A percentile compares a stretch with the other conserved stretches of the same genome.
Conservation (phyloP, 30 jellyfish, hydroid and myxozoan genomes). For the Rhopilema esculentum region DNA sequence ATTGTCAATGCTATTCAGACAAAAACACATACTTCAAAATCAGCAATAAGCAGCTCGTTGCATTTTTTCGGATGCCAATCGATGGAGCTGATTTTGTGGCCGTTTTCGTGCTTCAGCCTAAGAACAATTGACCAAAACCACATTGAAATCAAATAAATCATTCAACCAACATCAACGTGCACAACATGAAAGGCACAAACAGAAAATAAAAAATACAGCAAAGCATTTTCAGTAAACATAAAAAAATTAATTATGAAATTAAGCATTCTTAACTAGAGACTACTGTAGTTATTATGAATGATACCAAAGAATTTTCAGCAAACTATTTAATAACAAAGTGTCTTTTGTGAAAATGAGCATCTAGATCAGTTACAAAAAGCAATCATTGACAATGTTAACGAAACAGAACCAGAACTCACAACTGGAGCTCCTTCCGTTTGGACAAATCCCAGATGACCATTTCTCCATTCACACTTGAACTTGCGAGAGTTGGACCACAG, state of each 20-base stretch:
- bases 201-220: no score
- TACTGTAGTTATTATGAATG: no score
- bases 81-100: conserved; percentile 51
- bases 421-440: conserved; percentile 45
- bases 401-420: conserved; percentile 29
- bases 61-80: conserved; percentile 71
- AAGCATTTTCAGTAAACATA: no score
- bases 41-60: conserved; percentile 70
- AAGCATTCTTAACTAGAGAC: no score
- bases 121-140: not conserved
- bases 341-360: no score
- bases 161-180: not conserved
- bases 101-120: conserved; percentile 62
- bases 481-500: conserved; percentile 66
- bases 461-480: conserved; percentile 84
- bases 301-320: no score
- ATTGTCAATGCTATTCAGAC: no score
- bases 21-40: conserved; percentile 59
- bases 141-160: not conserved
- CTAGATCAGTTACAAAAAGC: no score
- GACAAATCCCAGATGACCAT: conserved; percentile 77
- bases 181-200: no score
- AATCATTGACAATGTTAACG: no score
- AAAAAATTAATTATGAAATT: no score
- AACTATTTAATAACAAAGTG: no score